Base-by-base conservation (phyloP, 64 coral and sea anemone genomes). In the Platygyra sinensis region DNA sequence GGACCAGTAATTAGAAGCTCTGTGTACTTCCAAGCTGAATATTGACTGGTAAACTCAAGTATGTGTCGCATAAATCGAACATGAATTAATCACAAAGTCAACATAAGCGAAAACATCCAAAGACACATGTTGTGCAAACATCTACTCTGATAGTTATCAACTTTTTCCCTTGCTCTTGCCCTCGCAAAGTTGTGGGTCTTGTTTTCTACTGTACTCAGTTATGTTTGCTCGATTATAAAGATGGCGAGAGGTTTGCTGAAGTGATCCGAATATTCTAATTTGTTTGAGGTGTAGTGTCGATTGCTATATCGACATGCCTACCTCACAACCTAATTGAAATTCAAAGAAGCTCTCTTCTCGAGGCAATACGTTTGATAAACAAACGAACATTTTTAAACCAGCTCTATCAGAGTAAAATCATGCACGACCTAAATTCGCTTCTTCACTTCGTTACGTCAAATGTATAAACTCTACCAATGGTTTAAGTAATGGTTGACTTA, bases 311-410 rank as follows among this genome's bases (percentile, higher is more conserved):
- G 36, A 72, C 20, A 71, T 67, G 24, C 31, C 29, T 13, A 30
- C 80, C 63, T 63, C 36, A 46, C 49, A 29, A 85, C 36, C 67
- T 67, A 67, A 85, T 85, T 85, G 63, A 85, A 85, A 85, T 85
- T 85, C 81, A 85, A 13, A 72, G 63, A 52, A 30, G 63, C 22
- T 72, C 30, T 11, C 5, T 72, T 51, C 24, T 69, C 38, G 6
- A 8, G 19, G 33, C 32, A 52, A 39, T 71, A 72, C 67, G 81
- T 67, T 51, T 51, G 81, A 49, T 64, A 72, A 85, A 85, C 81
- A 85, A 85, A 67, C 38, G 5, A 63, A 69, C 32, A 14, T 20
- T 25, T 71, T 24, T 17, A 14, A 10, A 5, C 31, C 8, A 69
- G 25, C 24, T 69, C 22, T 7, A 46, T 5, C 22, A 4, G 13